These are phyloP conservation scores for Drosophila novamexicana DNA, from an alignment of 1,140 invertebrate genomes.

Conservation along the genomic window DNA sequence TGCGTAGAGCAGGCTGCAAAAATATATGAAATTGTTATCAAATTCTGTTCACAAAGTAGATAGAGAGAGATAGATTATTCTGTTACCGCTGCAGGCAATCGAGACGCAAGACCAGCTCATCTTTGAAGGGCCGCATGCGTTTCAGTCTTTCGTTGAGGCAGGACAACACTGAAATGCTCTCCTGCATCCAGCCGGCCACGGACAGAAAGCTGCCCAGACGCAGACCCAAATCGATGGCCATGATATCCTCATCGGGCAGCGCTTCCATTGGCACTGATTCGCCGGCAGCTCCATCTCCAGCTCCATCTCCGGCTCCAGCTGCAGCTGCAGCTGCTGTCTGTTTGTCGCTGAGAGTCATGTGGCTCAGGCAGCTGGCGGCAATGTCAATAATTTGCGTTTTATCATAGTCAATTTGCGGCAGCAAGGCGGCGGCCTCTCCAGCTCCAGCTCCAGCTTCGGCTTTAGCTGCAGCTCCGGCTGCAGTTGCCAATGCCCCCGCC, in stretches of 20 bases:
- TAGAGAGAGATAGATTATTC: too few relatives aligned
- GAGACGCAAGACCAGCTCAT: constrained; percentile 86
- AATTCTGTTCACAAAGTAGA: neutral
- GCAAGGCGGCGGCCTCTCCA: neutral
- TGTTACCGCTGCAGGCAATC: constrained; percentile 90
- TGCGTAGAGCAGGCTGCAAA: constrained; percentile 90
- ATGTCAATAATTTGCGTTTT: constrained; percentile 1
- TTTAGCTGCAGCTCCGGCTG: too few relatives aligned
- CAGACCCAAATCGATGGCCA: constrained; percentile 86
- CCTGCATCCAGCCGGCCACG: constrained; percentile 93
- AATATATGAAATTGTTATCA: neutral
- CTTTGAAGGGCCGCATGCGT: constrained; percentile 82
- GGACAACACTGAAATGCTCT: constrained; percentile 89
- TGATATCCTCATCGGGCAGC: constrained; percentile 25
- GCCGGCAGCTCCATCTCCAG: neutral
- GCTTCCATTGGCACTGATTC: neutral
- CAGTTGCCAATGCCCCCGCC: neutral
- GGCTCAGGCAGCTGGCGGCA: neutral
- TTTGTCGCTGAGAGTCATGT: neutral
- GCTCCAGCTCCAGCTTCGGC: neutral
- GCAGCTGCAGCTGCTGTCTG: neutral
- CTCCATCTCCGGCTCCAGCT: neutral
- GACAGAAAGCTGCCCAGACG: constrained; percentile 91
- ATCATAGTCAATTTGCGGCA: neutral
- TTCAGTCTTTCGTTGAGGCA: constrained; percentile 87